Percentiles rank a stretch among this genome's conserved stretches.
These are phyloP conservation scores for Ceratoteleas bidentatus DNA, from an alignment of 1,140 invertebrate genomes.

Conservation along the genomic window DNA sequence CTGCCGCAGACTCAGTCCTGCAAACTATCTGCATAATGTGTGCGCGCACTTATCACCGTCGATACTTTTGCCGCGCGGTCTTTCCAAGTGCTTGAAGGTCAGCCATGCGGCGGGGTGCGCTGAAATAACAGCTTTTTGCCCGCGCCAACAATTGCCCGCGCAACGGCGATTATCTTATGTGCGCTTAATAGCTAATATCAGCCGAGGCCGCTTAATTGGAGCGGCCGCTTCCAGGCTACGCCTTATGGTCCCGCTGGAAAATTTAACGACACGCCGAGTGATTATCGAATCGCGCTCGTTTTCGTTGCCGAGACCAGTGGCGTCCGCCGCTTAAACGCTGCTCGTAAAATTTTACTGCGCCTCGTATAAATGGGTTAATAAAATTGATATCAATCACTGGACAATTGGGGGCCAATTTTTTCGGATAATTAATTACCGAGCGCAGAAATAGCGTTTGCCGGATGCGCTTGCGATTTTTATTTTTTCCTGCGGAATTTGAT, in stretches of 20 bases:
- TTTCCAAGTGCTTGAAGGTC: too few relatives aligned
- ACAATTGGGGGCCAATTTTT: too few relatives aligned
- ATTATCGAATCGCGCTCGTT: constrained; percentile 25
- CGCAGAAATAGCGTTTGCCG: too few relatives aligned
- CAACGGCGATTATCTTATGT: constrained; percentile 67
- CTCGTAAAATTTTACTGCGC: too few relatives aligned
- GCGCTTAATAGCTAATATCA: constrained; percentile 57
- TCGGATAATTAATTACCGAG: too few relatives aligned
- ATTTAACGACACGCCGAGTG: constrained; percentile 41
- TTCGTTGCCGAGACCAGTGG: too few relatives aligned
- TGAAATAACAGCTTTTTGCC: constrained; percentile 68
- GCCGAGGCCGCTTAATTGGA: constrained; percentile 50
- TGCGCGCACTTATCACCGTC: constrained; percentile 49
- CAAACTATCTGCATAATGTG: constrained; percentile 65
- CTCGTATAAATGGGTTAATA: too few relatives aligned
- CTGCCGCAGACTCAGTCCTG: constrained; percentile 42
- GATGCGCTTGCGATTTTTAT: too few relatives aligned
- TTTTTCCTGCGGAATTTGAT: too few relatives aligned
- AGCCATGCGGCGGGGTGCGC: constrained; percentile 43
- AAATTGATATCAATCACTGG: too few relatives aligned
- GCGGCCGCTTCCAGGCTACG: constrained; percentile 50
- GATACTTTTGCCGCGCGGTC: constrained; percentile 37
- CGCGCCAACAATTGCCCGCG: constrained; percentile 64
- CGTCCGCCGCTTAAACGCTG: too few relatives aligned
- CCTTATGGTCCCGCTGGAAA: constrained; percentile 27